Evolutionary conservation across 2,888 invertebrate species (phyloP).

Genomic region (Spodoptera picta): DNA sequence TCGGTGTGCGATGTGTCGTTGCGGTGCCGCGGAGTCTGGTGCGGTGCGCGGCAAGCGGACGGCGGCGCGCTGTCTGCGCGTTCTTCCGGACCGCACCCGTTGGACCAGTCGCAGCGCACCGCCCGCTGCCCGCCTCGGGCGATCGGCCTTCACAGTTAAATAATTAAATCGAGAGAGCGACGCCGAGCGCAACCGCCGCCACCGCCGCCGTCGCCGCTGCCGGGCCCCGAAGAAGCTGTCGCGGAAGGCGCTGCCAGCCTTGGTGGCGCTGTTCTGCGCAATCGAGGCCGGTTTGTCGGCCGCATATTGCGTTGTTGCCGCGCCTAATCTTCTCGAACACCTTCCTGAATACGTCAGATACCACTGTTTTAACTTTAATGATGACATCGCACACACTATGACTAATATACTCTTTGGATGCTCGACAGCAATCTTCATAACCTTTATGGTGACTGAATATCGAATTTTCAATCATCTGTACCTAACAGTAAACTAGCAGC

Average conservation of each 20-base stretch:
- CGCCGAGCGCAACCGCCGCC: slow-evolving; percentile 62
- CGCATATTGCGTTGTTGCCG: slow-evolving; percentile 80
- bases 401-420: slow-evolving; percentile 48
- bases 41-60: slow-evolving; percentile 75
- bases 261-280: slow-evolving; percentile 87
- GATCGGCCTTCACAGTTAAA: slow-evolving; percentile 87
- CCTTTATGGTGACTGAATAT: slow-evolving; percentile 3
- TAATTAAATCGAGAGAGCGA: slow-evolving; percentile 85
- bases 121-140: slow-evolving; percentile 86
- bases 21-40: slow-evolving; percentile 86
- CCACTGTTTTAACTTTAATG: slow-evolving; percentile 70
- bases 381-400: slow-evolving; percentile 62
- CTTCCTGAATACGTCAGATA: slow-evolving; percentile 70
- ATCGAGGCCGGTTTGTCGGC: slow-evolving; percentile 84
- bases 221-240: slow-evolving; percentile 83
- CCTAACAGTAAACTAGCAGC: neutral
- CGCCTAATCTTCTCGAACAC: slow-evolving; percentile 79
- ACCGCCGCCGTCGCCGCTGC: slow-evolving; percentile 56
- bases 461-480: too few relatives aligned
- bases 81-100: slow-evolving; percentile 87
- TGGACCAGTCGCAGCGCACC: slow-evolving; percentile 86
- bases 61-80: slow-evolving; percentile 88
- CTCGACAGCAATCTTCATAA: slow-evolving; percentile 13
- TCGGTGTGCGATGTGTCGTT: slow-evolving; percentile 81
- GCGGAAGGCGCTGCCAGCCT: slow-evolving; percentile 86